Percentiles rank a stretch among this genome's conserved stretches.
Conservation (phyloP, 2,797 vertebrate genomes). For the Sebastes jordani region DNA sequence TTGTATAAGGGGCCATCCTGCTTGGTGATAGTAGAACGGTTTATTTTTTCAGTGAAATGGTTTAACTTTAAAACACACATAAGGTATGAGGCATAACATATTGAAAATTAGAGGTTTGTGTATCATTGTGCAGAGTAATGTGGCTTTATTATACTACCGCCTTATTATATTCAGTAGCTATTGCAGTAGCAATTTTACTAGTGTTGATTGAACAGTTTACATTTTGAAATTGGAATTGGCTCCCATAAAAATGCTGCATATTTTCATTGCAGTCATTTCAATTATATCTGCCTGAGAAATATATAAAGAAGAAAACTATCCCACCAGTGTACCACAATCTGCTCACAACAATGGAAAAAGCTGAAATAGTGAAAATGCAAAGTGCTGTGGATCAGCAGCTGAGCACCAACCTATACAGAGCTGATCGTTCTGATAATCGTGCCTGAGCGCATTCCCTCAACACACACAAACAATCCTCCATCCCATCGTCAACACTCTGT, state of each 20-base stretch:
- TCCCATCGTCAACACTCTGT: not conserved
- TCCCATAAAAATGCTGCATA: not conserved
- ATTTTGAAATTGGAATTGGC: not conserved
- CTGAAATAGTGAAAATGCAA: conserved; percentile 3
- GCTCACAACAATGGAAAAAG: not conserved
- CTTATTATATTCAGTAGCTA: not conserved
- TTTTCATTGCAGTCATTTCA: not conserved
- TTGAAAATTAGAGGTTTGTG: not conserved
- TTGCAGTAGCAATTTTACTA: not conserved
- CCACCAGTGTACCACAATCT: not conserved
- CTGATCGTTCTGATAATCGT: conserved; percentile 19
- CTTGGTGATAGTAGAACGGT: not conserved
- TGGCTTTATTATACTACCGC: not conserved
- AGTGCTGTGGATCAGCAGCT: not conserved
- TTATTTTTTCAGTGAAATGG: not conserved
- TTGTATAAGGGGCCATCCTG: not conserved
- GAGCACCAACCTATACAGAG: not conserved
- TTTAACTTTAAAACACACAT: not conserved
- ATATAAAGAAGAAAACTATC: not conserved
- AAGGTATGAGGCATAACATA: not conserved
- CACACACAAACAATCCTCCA: conserved; percentile 7
- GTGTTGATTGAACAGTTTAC: not conserved
- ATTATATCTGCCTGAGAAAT: not conserved
- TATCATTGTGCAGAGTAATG: not conserved
- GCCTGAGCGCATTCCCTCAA: not conserved